These are phyloP conservation scores for Baronia brevicornis DNA, from an alignment of 2,888 invertebrate genomes.

Conservation along the genomic window DNA sequence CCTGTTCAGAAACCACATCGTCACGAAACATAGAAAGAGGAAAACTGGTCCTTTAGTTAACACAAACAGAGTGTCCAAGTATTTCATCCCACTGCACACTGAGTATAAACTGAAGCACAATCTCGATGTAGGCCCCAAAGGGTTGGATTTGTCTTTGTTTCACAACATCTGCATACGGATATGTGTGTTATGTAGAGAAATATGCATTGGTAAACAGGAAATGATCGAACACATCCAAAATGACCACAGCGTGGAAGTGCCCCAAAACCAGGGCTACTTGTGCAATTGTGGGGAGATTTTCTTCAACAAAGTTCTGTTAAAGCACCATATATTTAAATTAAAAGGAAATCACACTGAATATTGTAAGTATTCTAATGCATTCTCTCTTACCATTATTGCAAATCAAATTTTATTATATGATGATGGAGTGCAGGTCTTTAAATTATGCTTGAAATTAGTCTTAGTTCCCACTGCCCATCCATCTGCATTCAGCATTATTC, in stretches of 20 bases:
- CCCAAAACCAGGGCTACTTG: conserved; percentile 6
- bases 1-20: conserved; percentile 27
- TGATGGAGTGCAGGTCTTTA: too few species aligned
- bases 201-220: conserved; percentile 24
- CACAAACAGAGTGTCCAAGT: conserved; percentile 7
- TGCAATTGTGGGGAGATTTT: conserved; percentile 44
- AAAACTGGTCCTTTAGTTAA: background rate
- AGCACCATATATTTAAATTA: conserved; percentile 39
- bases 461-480: too few species aligned
- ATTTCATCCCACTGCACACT: conserved; percentile 12
- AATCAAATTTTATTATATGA: too few species aligned
- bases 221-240: conserved; percentile 27
- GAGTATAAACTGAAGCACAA: conserved; percentile 13
- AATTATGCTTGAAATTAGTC: too few species aligned
- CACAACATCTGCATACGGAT: conserved; percentile 22
- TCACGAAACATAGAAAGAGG: conserved; percentile 19
- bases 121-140: conserved; percentile 3
- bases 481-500: too few species aligned
- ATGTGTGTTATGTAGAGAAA: conserved; percentile 42
- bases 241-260: conserved; percentile 20
- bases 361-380: conserved; percentile 10
- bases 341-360: conserved; percentile 13
- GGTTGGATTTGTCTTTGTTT: background rate
- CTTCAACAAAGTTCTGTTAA: conserved; percentile 36
- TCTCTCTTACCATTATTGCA: too few species aligned